phyloP scores from a whole-genome alignment of 2,797 vertebrate genomes.

The Potorous gilbertii region DNA sequence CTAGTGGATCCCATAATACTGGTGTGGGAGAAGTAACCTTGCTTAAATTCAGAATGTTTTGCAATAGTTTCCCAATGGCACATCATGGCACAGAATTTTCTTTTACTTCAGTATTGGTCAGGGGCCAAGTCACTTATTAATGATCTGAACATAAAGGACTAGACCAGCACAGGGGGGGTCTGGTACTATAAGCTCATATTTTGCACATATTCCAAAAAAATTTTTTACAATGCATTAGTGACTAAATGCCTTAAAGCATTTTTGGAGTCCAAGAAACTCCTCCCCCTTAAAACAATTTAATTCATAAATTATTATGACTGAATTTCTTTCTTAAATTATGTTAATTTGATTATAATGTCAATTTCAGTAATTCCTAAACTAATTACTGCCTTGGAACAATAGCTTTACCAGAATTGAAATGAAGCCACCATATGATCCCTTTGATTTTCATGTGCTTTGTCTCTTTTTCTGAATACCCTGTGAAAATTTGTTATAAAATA shows the following conservation, averaged over 20 bases:
- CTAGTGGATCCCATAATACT: background rate
- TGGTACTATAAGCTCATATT: slow-evolving; percentile 64
- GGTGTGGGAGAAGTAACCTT: background rate
- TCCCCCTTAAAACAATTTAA: slow-evolving; percentile 54
- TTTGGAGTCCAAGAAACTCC: slow-evolving; percentile 40
- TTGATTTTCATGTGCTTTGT: slow-evolving; percentile 65
- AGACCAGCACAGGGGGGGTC: slow-evolving; percentile 59
- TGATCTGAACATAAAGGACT: slow-evolving; percentile 50
- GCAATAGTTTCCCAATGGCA: slow-evolving; percentile 4
- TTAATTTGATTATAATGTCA: slow-evolving; percentile 64
- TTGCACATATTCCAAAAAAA: slow-evolving; percentile 56
- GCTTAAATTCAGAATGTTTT: slow-evolving; percentile 24
- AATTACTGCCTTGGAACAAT: slow-evolving; percentile 67
- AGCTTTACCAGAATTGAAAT: slow-evolving; percentile 45
- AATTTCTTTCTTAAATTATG: slow-evolving; percentile 41
- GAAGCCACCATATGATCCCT: slow-evolving; percentile 35
- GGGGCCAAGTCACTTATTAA: slow-evolving; percentile 21
- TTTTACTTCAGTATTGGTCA: slow-evolving; percentile 5
- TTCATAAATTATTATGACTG: slow-evolving; percentile 63
- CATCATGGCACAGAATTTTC: background rate
- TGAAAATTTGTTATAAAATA: slow-evolving; percentile 45
- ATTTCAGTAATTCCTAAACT: slow-evolving; percentile 68
- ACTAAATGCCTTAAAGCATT: slow-evolving; percentile 52
- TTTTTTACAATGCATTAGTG: slow-evolving; percentile 65
- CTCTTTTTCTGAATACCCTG: slow-evolving; percentile 44